phyloP scores from a whole-genome alignment of 35 echinoderm and acorn worm genomes.

The Nesometra sesokonis region DNA sequence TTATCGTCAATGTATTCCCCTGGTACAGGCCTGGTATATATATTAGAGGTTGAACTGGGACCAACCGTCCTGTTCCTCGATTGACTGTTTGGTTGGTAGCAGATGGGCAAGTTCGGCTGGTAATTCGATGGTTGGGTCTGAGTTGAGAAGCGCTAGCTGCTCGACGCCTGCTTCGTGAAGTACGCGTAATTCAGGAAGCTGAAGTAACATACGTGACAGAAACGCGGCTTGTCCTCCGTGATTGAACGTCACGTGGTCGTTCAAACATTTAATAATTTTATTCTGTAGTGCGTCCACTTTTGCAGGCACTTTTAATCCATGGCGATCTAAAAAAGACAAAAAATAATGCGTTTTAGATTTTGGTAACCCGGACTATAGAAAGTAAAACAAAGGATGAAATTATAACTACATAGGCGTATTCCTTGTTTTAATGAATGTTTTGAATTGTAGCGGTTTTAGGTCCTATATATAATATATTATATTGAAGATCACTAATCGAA shows the following conservation, averaged over 20 bases:
- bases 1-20: background rate
- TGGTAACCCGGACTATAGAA: no score
- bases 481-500: no score
- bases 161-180: slow-evolving; percentile 9
- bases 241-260: slow-evolving; percentile 97
- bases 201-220: slow-evolving; percentile 76
- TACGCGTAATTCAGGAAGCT: slow-evolving; percentile 78
- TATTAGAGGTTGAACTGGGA: background rate
- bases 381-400: no score
- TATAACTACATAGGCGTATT: no score
- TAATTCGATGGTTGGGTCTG: background rate
- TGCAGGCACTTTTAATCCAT: slow-evolving; percentile 75
- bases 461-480: no score
- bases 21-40: background rate
- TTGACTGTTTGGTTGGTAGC: background rate
- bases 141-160: background rate
- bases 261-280: slow-evolving; percentile 82
- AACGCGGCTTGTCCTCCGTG: slow-evolving; percentile 71
- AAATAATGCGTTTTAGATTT: no score
- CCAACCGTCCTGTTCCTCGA: background rate
- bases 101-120: background rate
- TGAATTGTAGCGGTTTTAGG: no score
- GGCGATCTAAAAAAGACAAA: slow-evolving; percentile 56
- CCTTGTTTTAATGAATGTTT: no score
- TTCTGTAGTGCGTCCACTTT: slow-evolving; percentile 84